These are phyloP conservation scores for Pollenia labialis DNA, from an alignment of 2,888 invertebrate species.

Conservation along the genomic window DNA sequence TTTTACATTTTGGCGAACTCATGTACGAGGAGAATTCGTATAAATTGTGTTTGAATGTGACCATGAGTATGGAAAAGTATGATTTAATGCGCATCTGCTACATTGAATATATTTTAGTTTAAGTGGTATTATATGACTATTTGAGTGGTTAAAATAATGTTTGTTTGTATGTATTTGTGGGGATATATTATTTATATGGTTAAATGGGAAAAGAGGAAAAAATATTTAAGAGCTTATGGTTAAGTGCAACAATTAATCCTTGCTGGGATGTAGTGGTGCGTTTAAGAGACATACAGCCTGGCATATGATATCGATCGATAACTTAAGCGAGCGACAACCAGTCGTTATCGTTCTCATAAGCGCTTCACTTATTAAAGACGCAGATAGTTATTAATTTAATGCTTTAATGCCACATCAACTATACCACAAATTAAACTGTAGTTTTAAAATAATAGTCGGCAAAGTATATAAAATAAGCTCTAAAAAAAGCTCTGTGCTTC, in stretches of 20 bases:
- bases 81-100: slow-evolving; percentile 68
- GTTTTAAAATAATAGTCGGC: too few species aligned
- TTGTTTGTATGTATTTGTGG: slow-evolving; percentile 20
- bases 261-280: background rate
- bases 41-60: slow-evolving; percentile 39
- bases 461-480: too few species aligned
- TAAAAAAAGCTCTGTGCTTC: too few species aligned
- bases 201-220: background rate
- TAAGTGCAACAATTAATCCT: slow-evolving; percentile 19
- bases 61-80: slow-evolving; percentile 50
- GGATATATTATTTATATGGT: slow-evolving; percentile 9
- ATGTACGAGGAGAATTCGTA: background rate
- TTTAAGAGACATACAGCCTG: too few species aligned
- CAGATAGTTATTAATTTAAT: too few species aligned
- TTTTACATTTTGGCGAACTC: background rate
- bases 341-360: too few species aligned
- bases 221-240: background rate
- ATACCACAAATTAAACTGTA: too few species aligned
- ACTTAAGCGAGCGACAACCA: too few species aligned
- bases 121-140: slow-evolving; percentile 71
- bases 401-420: too few species aligned
- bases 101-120: slow-evolving; percentile 66
- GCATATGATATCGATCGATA: too few species aligned
- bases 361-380: too few species aligned
- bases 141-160: slow-evolving; percentile 67